Conservation (phyloP, 2,113 vertebrate species). For the Ibidorhyncha struthersii region DNA sequence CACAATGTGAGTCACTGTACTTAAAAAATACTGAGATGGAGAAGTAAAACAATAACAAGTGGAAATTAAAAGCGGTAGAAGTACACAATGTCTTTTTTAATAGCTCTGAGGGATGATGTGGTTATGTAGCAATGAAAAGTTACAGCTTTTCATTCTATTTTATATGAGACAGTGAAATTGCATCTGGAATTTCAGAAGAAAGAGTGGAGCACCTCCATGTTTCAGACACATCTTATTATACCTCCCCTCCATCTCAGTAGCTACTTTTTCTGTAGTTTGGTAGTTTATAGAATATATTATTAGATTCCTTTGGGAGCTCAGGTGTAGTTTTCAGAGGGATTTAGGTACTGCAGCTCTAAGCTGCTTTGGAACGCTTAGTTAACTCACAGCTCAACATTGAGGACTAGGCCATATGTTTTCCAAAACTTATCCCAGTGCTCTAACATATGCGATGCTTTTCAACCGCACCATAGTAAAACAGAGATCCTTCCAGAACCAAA, state of each 20-base stretch:
- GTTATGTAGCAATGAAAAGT: conserved; percentile 35
- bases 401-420: background rate
- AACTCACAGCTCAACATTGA: background rate
- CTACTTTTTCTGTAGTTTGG: background rate
- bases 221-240: background rate
- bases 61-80: conserved; percentile 27
- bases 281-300: background rate
- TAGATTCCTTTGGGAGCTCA: background rate
- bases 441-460: background rate
- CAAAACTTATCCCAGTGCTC: background rate
- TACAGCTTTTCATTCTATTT: conserved; percentile 28
- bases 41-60: conserved; percentile 24
- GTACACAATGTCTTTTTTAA: background rate
- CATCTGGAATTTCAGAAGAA: background rate
- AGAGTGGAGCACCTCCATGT: background rate
- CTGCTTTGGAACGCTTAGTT: background rate
- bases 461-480: background rate
- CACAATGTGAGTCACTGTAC: background rate
- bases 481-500: background rate
- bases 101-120: background rate
- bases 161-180: background rate
- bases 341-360: background rate
- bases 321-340: background rate
- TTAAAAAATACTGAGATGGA: background rate
- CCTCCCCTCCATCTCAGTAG: background rate